Percentiles rank a stretch among this genome's conserved stretches.
Conservation (phyloP, 35 echinoderm and acorn worm genomes). For the Nesometra sesokonis region DNA sequence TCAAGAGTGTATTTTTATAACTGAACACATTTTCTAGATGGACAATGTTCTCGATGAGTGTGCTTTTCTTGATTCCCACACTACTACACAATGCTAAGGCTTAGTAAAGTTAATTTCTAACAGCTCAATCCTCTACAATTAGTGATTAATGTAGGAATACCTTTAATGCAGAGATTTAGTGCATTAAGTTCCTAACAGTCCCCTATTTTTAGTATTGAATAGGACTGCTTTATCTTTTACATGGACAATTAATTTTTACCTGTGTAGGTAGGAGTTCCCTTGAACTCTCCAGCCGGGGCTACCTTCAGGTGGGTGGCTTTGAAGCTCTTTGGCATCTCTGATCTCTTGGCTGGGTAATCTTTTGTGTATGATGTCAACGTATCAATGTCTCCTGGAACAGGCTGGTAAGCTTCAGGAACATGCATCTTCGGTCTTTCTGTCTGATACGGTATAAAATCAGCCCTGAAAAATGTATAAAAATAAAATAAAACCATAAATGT, state of each 20-base stretch:
- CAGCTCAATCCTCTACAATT: no score
- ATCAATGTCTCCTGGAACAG: conserved; percentile 66
- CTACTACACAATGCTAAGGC: no score
- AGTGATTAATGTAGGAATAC: neutral
- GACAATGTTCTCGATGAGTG: no score
- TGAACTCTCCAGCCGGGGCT: conserved; percentile 66
- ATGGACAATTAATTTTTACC: conserved; percentile 32
- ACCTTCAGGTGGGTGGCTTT: conserved; percentile 27
- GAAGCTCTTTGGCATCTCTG: conserved; percentile 33
- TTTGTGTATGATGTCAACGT: conserved; percentile 87
- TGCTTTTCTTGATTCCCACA: no score
- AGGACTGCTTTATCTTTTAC: no score
- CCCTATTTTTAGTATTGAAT: no score
- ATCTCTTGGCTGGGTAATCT: conserved; percentile 71
- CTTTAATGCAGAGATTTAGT: neutral
- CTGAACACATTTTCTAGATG: no score
- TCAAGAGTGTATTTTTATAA: no score
- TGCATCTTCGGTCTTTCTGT: conserved; percentile 29
- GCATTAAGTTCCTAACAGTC: no score
- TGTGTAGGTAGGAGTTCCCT: conserved; percentile 78
- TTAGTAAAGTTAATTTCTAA: no score
- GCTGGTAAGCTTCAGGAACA: conserved; percentile 54
- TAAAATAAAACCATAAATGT: neutral
- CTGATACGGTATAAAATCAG: conserved; percentile 70
- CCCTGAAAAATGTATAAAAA: conserved; percentile 26